Conservation (phyloP, 2,888 invertebrate genomes). For the Micoletzkya japonica region DNA sequence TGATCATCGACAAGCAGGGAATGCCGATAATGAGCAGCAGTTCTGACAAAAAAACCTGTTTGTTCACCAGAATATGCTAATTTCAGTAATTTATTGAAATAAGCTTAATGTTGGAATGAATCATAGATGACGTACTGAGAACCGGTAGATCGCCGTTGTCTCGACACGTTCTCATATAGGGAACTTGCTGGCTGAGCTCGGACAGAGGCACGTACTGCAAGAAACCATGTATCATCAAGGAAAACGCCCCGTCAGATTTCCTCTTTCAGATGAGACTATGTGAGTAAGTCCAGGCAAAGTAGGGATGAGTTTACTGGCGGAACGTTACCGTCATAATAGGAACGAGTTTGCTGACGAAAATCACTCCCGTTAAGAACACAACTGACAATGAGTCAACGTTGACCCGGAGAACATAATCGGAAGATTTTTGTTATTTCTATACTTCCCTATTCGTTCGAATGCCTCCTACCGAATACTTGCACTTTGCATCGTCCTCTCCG, state of each 20-base stretch:
- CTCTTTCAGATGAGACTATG: too few species aligned
- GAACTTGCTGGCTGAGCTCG: background rate
- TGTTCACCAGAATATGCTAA: too few species aligned
- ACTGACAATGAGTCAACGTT: too few species aligned
- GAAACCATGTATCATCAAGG: too few species aligned
- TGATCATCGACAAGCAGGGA: conserved; percentile 37
- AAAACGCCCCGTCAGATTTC: too few species aligned
- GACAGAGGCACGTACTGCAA: conserved; percentile 1
- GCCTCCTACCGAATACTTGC: background rate
- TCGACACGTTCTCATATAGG: conserved; percentile 15
- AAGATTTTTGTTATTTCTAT: too few species aligned
- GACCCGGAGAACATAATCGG: too few species aligned
- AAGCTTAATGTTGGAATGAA: background rate
- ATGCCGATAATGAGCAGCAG: conserved; percentile 42
- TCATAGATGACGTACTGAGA: background rate
- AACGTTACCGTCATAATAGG: too few species aligned
- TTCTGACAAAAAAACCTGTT: conserved; percentile 35
- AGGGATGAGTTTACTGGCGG: too few species aligned
- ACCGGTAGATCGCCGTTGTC: background rate
- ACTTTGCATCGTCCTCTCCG: background rate
- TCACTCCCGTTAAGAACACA: too few species aligned
- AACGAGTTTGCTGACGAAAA: too few species aligned
- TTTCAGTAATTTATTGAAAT: background rate
- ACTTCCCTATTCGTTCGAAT: background rate
- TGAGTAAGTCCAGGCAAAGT: too few species aligned